These are phyloP conservation scores for Tachina grossa DNA, from an alignment of 2,888 invertebrate species.

Conservation along the genomic window DNA sequence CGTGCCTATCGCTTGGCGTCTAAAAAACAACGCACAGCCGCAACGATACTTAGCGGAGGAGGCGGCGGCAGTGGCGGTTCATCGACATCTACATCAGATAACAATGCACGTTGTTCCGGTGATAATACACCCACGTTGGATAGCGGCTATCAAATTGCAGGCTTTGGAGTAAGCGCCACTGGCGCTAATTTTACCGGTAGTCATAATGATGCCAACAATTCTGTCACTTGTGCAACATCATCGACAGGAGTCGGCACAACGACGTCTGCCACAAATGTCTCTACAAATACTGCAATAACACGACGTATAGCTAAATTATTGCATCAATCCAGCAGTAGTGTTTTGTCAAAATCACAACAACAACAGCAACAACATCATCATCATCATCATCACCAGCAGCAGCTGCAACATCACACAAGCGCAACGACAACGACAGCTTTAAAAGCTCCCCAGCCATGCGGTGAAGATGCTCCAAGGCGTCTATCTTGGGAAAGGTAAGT, in stretches of 20 bases:
- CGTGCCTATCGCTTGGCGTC: conserved; percentile 84
- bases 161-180: conserved; percentile 56
- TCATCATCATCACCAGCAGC: conserved; percentile 67
- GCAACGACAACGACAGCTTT: conserved; percentile 73
- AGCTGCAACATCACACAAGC: conserved; percentile 76
- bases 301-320: conserved; percentile 80
- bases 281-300: conserved; percentile 73
- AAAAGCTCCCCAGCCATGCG: conserved; percentile 56
- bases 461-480: conserved; percentile 83
- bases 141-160: conserved; percentile 57
- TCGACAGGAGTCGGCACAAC: conserved; percentile 14
- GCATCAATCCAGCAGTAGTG: conserved; percentile 78
- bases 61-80: conserved; percentile 72
- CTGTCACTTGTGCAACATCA: conserved; percentile 42
- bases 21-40: conserved; percentile 74
- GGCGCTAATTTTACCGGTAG: conserved; percentile 73
- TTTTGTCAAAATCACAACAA: conserved; percentile 70
- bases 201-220: conserved; percentile 29
- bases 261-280: conserved; percentile 29
- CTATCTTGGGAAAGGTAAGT: conserved; percentile 85
- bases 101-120: conserved; percentile 56
- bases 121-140: conserved; percentile 66
- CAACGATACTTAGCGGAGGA: conserved; percentile 72
- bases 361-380: too few species aligned
- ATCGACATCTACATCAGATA: conserved; percentile 61